Percentiles rank a stretch among this genome's conserved stretches.
Evolutionary conservation across 2,797 vertebrate genomes (phyloP).

Genomic region (Silurus lanzhouensis): DNA sequence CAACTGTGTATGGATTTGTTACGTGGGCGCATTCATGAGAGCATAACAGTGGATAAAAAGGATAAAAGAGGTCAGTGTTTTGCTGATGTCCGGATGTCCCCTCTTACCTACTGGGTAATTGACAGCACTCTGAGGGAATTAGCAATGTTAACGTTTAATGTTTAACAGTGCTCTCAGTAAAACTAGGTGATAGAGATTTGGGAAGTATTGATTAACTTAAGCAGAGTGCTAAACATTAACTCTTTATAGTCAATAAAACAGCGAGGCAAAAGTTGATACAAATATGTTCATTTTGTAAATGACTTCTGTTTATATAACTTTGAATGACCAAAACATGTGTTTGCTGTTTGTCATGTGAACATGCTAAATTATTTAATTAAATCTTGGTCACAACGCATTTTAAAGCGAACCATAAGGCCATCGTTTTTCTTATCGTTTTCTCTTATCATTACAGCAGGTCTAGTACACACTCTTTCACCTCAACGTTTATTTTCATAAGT

Average conservation of each 20-base stretch:
- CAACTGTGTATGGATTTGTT: too few species aligned
- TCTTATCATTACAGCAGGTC: background rate
- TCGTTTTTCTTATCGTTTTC: background rate
- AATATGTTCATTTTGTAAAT: background rate
- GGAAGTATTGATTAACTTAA: constrained; percentile 29
- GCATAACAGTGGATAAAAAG: too few species aligned
- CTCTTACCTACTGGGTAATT: background rate
- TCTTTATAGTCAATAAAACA: background rate
- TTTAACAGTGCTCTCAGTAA: constrained; percentile 10
- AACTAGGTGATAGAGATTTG: background rate
- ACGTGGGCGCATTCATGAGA: too few species aligned
- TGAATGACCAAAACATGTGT: background rate
- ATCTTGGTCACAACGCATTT: background rate
- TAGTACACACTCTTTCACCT: background rate
- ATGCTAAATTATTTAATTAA: too few species aligned
- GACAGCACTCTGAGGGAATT: background rate
- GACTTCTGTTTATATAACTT: background rate
- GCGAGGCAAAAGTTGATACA: too few species aligned
- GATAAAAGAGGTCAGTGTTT: too few species aligned
- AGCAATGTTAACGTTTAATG: constrained; percentile 31
- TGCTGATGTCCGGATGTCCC: too few species aligned
- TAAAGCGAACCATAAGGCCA: background rate
- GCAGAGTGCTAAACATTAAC: background rate
- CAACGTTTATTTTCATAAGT: background rate
- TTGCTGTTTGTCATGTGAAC: too few species aligned